phyloP scores from a whole-genome alignment of 1,140 invertebrate species.

The Idris sp. region DNA sequence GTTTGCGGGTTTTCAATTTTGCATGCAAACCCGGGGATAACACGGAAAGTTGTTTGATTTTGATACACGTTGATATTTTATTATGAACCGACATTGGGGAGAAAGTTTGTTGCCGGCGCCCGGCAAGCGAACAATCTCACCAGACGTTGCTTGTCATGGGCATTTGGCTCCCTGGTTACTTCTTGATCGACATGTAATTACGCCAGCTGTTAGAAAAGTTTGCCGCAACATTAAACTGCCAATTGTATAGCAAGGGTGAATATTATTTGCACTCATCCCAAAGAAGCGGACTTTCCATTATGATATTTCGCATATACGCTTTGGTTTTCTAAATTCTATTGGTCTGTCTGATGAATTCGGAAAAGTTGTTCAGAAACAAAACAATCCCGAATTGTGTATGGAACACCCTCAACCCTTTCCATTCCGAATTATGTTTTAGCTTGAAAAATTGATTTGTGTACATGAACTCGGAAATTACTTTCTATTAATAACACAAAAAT shows the following conservation, averaged over 20 bases:
- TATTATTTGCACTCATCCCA: conserved; percentile 55
- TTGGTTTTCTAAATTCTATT: conserved; percentile 50
- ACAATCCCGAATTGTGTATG: too few relatives aligned
- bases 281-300: conserved; percentile 37
- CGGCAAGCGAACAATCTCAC: conserved; percentile 44
- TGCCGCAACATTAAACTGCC: conserved; percentile 53
- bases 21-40: conserved; percentile 1
- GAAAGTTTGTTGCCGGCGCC: conserved; percentile 42
- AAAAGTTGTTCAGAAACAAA: too few relatives aligned
- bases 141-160: conserved; percentile 58
- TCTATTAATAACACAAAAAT: too few relatives aligned
- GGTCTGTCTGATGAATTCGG: too few relatives aligned
- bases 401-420: too few relatives aligned
- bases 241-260: conserved; percentile 58
- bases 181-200: conserved; percentile 66
- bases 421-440: too few relatives aligned
- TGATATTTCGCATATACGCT: conserved; percentile 43
- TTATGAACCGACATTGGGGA: conserved; percentile 28
- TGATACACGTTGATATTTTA: conserved; percentile 49
- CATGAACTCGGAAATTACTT: too few relatives aligned
- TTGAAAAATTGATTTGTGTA: too few relatives aligned
- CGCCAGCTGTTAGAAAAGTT: conserved; percentile 63
- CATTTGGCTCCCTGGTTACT: conserved; percentile 58
- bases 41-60: conserved; percentile 27
- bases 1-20: conserved; percentile 22